These are phyloP conservation scores for Sternotherus odoratus DNA, from an alignment of 2,797 vertebrate genomes.

Conservation along the genomic window DNA sequence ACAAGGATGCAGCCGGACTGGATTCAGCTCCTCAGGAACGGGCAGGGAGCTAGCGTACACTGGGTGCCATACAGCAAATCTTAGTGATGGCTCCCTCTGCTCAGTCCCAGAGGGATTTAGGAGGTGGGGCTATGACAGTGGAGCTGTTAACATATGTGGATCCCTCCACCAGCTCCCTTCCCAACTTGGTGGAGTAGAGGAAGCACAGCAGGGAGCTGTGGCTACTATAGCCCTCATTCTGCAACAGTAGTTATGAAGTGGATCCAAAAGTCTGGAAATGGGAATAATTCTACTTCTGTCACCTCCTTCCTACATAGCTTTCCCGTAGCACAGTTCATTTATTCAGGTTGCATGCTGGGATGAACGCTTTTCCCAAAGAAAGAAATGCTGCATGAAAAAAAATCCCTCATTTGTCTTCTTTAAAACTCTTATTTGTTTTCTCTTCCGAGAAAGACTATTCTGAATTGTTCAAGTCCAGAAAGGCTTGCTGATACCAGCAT, in stretches of 20 bases:
- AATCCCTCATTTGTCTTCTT: not conserved
- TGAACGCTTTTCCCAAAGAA: not conserved
- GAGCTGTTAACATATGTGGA: not conserved
- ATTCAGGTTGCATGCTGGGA: not conserved
- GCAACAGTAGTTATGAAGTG: rapidly evolving
- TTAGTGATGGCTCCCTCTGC: not conserved
- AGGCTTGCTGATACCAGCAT: not conserved
- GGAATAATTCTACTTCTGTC: not conserved
- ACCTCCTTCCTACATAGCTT: not conserved
- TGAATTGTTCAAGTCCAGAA: not conserved
- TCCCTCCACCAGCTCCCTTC: not conserved
- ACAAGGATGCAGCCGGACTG: not conserved
- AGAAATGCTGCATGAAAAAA: conserved; percentile 26
- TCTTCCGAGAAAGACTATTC: no score
- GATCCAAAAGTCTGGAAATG: not conserved
- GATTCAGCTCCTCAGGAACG: not conserved
- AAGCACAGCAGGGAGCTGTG: not conserved
- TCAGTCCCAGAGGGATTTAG: not conserved
- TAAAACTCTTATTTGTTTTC: not conserved
- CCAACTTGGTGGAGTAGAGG: not conserved
- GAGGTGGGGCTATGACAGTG: not conserved
- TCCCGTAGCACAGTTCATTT: not conserved
- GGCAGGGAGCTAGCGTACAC: not conserved
- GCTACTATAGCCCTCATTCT: not conserved
- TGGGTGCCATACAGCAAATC: not conserved